These are phyloP conservation scores for Pangasius sanitwongsei DNA, from an alignment of 2,797 vertebrate species.

Conservation along the genomic window DNA sequence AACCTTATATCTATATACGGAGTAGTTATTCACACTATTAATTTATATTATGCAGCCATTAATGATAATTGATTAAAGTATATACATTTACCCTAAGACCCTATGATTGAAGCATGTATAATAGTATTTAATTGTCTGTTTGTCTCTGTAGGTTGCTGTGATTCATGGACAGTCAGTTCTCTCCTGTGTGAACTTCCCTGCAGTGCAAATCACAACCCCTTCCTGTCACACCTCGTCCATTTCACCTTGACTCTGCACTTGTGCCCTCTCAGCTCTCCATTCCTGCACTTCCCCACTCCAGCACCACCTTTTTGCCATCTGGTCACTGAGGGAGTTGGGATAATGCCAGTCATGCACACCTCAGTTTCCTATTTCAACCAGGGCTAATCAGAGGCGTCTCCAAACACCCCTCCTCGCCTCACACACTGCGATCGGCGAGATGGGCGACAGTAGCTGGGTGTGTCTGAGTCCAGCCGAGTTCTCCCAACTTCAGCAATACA, in stretches of 20 bases:
- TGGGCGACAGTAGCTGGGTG: constrained; percentile 85
- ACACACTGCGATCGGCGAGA: constrained; percentile 62
- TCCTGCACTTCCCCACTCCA: constrained; percentile 27
- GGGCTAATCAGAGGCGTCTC: constrained; percentile 60
- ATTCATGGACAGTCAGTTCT: constrained; percentile 31
- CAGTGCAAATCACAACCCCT: constrained; percentile 45
- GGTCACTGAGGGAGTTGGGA: constrained; percentile 56
- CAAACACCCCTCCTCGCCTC: neutral
- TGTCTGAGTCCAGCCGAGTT: constrained; percentile 90
- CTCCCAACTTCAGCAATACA: constrained; percentile 90
- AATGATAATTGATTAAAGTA: neutral
- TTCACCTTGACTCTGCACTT: constrained; percentile 45
- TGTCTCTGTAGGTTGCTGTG: constrained; percentile 56
- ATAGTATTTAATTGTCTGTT: constrained; percentile 22
- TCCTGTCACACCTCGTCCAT: constrained; percentile 33
- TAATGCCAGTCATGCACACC: constrained; percentile 56
- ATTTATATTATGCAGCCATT: neutral
- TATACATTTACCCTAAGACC: neutral
- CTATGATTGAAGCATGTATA: neutral
- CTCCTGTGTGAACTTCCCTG: constrained; percentile 33
- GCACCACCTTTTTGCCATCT: constrained; percentile 47
- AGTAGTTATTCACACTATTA: neutral
- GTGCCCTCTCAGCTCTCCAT: constrained; percentile 21
- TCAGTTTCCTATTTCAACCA: constrained; percentile 53
- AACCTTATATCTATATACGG: neutral